phyloP scores from a whole-genome alignment of 1,140 invertebrate species.

The Portunus trituberculatus region DNA sequence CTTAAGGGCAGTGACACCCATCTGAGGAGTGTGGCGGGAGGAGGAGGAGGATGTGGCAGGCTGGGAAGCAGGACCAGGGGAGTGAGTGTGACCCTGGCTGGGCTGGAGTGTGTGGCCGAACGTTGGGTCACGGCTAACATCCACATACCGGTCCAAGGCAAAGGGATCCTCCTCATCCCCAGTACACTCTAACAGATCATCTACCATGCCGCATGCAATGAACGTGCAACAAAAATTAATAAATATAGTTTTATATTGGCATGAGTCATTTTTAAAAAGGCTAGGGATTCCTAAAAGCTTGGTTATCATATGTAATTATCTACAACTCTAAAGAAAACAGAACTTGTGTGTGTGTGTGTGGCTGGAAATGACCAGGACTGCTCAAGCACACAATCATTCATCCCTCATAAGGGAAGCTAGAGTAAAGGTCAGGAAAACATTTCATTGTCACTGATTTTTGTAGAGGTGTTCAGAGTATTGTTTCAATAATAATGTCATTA shows the following conservation, averaged over 20 bases:
- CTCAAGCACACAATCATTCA: background rate
- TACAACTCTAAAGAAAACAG: background rate
- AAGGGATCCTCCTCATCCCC: slow-evolving; percentile 72
- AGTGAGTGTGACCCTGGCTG: slow-evolving; percentile 50
- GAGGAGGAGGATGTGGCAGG: slow-evolving; percentile 54
- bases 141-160: slow-evolving; percentile 72
- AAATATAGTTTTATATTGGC: slow-evolving; percentile 40
- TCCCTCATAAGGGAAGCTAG: no score
- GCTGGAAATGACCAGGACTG: slow-evolving; percentile 61
- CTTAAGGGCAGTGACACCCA: slow-evolving; percentile 66
- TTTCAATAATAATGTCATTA: no score
- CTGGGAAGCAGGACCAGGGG: slow-evolving; percentile 57
- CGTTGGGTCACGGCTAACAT: slow-evolving; percentile 65
- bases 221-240: slow-evolving; percentile 74
- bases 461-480: no score
- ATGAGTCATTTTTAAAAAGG: slow-evolving; percentile 5
- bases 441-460: no score
- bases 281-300: slow-evolving; percentile 37
- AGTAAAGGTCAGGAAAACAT: no score
- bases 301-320: background rate
- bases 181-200: slow-evolving; percentile 75
- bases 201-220: slow-evolving; percentile 76
- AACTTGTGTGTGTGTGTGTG: slow-evolving; percentile 29
- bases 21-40: slow-evolving; percentile 63
- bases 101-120: slow-evolving; percentile 40